These are phyloP conservation scores for Amazona guildingii DNA, from an alignment of 2,113 vertebrate genomes.

Conservation along the genomic window DNA sequence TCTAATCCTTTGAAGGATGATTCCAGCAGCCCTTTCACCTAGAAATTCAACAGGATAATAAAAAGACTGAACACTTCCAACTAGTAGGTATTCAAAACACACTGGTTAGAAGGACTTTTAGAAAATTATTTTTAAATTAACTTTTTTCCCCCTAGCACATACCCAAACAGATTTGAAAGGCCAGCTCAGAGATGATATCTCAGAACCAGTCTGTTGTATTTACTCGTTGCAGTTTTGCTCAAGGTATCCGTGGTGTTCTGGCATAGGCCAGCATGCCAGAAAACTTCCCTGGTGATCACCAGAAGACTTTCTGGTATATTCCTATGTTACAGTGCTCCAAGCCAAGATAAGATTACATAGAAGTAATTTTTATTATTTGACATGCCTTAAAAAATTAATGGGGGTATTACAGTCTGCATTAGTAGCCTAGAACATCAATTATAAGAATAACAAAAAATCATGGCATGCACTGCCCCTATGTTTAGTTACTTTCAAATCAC, in stretches of 20 bases:
- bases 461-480: neutral
- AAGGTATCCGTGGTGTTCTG: neutral
- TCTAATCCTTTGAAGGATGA: slow-evolving; percentile 39
- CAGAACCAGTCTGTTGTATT: neutral
- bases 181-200: neutral
- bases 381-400: neutral
- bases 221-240: neutral
- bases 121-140: neutral
- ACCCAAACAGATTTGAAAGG: neutral
- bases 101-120: neutral
- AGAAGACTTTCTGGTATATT: neutral
- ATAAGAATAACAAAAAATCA: neutral
- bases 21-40: slow-evolving; percentile 7
- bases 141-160: neutral
- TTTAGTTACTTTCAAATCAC: neutral
- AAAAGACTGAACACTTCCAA: neutral
- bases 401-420: neutral
- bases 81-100: neutral
- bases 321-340: neutral
- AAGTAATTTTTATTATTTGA: neutral
- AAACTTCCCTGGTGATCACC: neutral
- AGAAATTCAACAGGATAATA: slow-evolving; percentile 2
- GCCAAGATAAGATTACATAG: neutral
- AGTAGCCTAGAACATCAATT: neutral
- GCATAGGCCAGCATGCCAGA: neutral